A percentile compares a stretch with the other conserved stretches of the same genome.
Conservation (phyloP, 2,888 invertebrate species). For the Drosophila atroscutellata region DNA sequence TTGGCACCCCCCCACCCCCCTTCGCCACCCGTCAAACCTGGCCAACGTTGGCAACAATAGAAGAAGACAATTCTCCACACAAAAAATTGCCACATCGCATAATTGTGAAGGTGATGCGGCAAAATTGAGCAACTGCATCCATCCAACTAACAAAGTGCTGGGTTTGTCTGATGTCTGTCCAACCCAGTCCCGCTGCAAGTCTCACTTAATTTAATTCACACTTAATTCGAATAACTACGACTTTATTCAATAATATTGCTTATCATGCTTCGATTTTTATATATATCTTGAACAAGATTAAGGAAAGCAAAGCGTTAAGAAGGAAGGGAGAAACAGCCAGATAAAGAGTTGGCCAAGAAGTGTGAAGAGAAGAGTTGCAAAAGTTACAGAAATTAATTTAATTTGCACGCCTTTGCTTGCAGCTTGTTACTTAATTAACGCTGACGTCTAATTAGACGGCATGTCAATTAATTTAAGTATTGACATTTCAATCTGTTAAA, state of each 20-base stretch:
- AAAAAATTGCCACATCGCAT: slow-evolving; percentile 54
- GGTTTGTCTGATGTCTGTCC: slow-evolving; percentile 39
- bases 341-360: neutral
- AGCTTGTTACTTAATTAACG: neutral
- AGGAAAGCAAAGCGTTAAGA: neutral
- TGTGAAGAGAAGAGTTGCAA: neutral
- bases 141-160: slow-evolving; percentile 47
- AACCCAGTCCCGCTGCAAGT: slow-evolving; percentile 17
- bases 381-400: neutral
- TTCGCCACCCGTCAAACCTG: neutral
- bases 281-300: neutral
- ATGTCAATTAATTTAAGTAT: slow-evolving; percentile 9
- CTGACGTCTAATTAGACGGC: neutral
- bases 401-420: neutral
- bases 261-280: slow-evolving; percentile 24
- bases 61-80: slow-evolving; percentile 10
- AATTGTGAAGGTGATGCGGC: slow-evolving; percentile 66
- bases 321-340: neutral
- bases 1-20: slow-evolving; percentile 54
- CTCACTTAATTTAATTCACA: slow-evolving; percentile 19
- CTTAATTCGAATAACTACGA: neutral
- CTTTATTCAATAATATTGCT: slow-evolving; percentile 13
- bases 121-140: slow-evolving; percentile 45
- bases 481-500: slow-evolving; percentile 42
- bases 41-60: slow-evolving; percentile 37